Percentiles rank a stretch among this genome's conserved stretches.
Conservation (phyloP, 2,113 vertebrate species). For the Irena cyanogastra region DNA sequence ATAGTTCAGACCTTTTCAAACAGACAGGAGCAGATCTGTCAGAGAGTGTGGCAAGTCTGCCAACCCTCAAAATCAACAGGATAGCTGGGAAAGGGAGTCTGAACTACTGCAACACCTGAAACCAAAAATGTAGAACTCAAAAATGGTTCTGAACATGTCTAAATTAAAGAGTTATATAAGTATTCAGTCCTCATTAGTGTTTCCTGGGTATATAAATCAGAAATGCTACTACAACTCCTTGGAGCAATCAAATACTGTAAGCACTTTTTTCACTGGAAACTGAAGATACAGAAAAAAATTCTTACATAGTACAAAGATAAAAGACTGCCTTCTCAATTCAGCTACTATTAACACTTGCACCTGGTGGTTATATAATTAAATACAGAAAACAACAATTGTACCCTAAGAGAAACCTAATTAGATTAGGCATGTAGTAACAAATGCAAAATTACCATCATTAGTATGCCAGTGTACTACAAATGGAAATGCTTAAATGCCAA, state of each 20-base stretch:
- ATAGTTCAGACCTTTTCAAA: conserved; percentile 38
- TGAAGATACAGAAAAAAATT: neutral
- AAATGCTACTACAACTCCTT: neutral
- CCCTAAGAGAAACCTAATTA: conserved; percentile 42
- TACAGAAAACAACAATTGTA: conserved; percentile 36
- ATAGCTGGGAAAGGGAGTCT: conserved; percentile 38
- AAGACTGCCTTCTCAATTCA: conserved; percentile 31
- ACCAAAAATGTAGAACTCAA: neutral
- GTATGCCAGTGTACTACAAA: conserved; percentile 16
- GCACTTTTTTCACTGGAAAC: neutral
- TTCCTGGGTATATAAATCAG: conserved; percentile 6
- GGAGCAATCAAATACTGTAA: neutral
- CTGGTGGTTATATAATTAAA: conserved; percentile 41
- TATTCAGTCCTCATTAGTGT: neutral
- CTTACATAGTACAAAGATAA: conserved; percentile 7
- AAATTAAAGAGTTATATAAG: conserved; percentile 2
- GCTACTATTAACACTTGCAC: conserved; percentile 52
- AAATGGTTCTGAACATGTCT: neutral
- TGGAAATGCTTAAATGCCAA: conserved; percentile 27
- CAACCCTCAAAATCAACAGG: neutral
- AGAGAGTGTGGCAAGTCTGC: neutral
- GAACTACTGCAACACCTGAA: conserved; percentile 54
- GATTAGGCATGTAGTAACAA: conserved; percentile 47
- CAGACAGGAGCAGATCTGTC: conserved; percentile 32
- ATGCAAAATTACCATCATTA: conserved; percentile 48